Conservation (phyloP, 2,797 vertebrate species). For the Aphelocoma californica region DNA sequence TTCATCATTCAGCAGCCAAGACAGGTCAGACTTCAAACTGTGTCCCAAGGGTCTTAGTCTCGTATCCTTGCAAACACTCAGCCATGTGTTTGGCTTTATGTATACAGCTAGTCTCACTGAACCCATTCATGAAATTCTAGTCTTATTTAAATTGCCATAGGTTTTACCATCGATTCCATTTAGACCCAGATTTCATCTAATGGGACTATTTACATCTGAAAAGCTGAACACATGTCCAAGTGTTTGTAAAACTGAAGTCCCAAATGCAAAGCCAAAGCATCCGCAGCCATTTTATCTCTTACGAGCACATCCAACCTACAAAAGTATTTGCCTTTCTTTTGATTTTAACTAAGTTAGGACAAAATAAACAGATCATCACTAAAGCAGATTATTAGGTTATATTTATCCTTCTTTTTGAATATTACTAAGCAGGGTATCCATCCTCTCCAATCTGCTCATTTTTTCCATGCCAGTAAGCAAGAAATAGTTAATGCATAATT, state of each 20-base stretch:
- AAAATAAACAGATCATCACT: neutral
- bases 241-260: neutral
- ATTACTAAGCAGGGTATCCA: neutral
- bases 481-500: neutral
- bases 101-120: slow-evolving; percentile 18
- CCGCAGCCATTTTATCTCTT: neutral
- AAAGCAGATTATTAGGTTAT: neutral
- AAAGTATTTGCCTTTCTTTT: neutral
- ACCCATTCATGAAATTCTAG: slow-evolving; percentile 37
- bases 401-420: neutral
- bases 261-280: neutral
- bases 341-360: neutral
- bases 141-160: slow-evolving; percentile 10
- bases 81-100: slow-evolving; percentile 11
- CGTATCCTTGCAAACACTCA: neutral
- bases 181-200: slow-evolving; percentile 29
- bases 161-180: slow-evolving; percentile 1
- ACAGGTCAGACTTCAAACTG: neutral
- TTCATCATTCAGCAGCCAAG: neutral
- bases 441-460: neutral
- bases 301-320: neutral
- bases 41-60: neutral
- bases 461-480: neutral
- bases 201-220: slow-evolving; percentile 55
- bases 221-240: slow-evolving; percentile 10